Conservation (phyloP, 2,888 invertebrate species). For the Tipula helvola region DNA sequence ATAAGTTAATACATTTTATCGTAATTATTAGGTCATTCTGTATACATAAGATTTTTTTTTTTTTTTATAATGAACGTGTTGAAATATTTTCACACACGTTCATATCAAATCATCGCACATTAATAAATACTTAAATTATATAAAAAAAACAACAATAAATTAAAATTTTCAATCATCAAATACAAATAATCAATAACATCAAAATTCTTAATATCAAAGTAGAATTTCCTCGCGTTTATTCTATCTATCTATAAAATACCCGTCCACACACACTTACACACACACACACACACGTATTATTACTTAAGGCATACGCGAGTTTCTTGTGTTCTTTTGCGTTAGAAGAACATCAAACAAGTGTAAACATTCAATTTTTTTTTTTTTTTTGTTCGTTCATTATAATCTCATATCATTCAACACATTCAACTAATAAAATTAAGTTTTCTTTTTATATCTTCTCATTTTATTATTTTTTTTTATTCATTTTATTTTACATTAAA, state of each 20-base stretch:
- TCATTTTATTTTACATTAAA: background rate
- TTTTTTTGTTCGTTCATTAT: background rate
- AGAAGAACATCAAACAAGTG: constrained; percentile 4
- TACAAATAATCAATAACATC: background rate
- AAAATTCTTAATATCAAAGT: background rate
- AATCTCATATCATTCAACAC: constrained; percentile 4
- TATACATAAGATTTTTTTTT: background rate
- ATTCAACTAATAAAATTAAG: constrained; percentile 4
- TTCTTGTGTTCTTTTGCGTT: background rate
- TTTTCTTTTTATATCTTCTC: background rate
- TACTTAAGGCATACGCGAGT: background rate
- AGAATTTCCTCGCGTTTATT: background rate
- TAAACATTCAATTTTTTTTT: background rate
- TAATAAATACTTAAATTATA: background rate
- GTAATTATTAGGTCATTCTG: background rate
- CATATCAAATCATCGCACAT: background rate
- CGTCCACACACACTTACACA: background rate
- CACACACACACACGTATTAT: background rate
- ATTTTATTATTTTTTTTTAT: background rate
- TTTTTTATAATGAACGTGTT: background rate
- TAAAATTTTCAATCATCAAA: background rate
- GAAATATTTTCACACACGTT: background rate
- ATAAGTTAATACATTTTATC: background rate
- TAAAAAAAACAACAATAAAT: background rate
- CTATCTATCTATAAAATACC: background rate